Evolutionary conservation across 92 coral and sea anemone genomes (phyloP).

Genomic region (Heteractis magnifica): DNA sequence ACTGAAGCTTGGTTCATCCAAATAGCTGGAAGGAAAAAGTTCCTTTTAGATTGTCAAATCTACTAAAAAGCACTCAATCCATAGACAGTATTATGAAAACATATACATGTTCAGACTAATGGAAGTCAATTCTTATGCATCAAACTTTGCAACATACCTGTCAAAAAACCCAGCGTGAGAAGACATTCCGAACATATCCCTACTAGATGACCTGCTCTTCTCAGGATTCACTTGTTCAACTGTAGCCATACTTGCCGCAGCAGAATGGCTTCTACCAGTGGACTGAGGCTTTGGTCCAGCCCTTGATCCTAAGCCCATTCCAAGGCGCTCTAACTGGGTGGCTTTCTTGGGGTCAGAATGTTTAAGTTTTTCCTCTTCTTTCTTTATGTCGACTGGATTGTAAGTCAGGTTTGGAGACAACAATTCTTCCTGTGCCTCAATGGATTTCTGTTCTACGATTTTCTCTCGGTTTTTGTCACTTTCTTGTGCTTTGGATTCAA

Average conservation of each 20-base stretch:
- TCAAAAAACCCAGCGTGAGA: conserved; percentile 85
- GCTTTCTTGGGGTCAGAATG: conserved; percentile 96
- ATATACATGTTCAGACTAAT: background rate
- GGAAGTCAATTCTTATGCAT: too few species aligned
- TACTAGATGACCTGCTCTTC: conserved; percentile 51
- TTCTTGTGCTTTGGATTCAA: conserved; percentile 82
- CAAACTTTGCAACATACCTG: conserved; percentile 49
- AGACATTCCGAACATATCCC: conserved; percentile 74
- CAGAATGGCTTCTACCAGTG: conserved; percentile 89
- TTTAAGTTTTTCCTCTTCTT: conserved; percentile 84
- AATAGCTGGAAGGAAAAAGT: conserved; percentile 50
- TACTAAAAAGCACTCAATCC: background rate
- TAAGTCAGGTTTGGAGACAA: conserved; percentile 83
- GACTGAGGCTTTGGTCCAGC: conserved; percentile 46
- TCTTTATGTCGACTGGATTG: conserved; percentile 77
- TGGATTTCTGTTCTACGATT: conserved; percentile 60
- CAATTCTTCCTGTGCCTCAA: conserved; percentile 76
- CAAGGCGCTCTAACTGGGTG: conserved; percentile 89
- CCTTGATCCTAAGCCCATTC: conserved; percentile 87
- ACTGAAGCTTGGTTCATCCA: conserved; percentile 83
- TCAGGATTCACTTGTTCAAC: conserved; percentile 91
- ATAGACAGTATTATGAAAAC: background rate
- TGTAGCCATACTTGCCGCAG: conserved; percentile 87
- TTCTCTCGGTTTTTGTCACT: conserved; percentile 81
- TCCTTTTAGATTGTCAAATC: background rate